Evolutionary conservation across 2,113 vertebrate genomes (phyloP), one percentile per base, ranked within the genome.

Genomic region (Romanogobio albipinnatus): DNA sequence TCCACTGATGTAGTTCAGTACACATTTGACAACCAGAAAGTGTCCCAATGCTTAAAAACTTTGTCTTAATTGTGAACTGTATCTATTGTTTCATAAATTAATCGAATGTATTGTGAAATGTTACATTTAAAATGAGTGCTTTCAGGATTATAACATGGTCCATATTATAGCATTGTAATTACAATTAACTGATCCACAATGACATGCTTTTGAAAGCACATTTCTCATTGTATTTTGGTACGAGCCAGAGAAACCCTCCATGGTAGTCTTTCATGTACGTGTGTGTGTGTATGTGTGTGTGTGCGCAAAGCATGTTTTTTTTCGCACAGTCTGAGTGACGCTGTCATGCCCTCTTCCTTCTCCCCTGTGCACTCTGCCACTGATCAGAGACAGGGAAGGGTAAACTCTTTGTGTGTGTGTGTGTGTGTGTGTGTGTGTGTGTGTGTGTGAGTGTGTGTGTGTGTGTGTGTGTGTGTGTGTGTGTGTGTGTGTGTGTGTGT

Each of bases 331-430:
- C 59, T 88, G 87, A 88, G 85, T 88, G 87, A 88, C 86, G 85
- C 78, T 82, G 87, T 88, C 82, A 83, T 88, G 85, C 87, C 87
- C 87, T 84, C 77, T 75, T 85, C 66, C 36, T 86, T 82, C 77
- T 88, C 85, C 87, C 87, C 29, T 39, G 85, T 84, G 87, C 87
- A 84, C 85, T 75, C 85, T 82, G 85, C 51, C 83, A 62, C 87
- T 58, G 53, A 85, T 88, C 85, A 86, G 53, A 84, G 88, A 89
- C 88, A 88, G 88, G 29, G 75, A 89, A 90, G 89, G 88, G 86
- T 84, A 86, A 86, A 86, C 43, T 4, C 19, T 84, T 43, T 61
- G 17, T 49, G 77, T 83, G 81, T 85, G 66, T 74, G 39, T n/a
- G 39, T n/a, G 61, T 83, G 73, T 71, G 51, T 78, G 83, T 84